Conservation (phyloP, 2,888 invertebrate genomes). For the Cartodere bifasciata region DNA sequence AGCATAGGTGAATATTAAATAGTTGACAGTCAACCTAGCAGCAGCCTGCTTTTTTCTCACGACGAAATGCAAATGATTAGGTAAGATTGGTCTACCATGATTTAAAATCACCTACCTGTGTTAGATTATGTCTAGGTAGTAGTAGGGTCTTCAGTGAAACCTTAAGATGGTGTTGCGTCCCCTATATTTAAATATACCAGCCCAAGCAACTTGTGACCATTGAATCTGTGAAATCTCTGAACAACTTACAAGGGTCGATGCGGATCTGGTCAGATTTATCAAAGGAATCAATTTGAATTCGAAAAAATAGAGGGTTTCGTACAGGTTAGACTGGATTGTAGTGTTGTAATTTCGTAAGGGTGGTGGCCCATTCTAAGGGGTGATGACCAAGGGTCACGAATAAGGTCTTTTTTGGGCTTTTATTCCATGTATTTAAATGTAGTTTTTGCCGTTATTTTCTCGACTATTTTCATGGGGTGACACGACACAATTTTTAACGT, state of each 20-base stretch:
- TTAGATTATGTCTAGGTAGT: background rate
- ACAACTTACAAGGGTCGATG: slow-evolving; percentile 5
- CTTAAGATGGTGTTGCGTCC: slow-evolving; percentile 7
- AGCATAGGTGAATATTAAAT: slow-evolving; percentile 19
- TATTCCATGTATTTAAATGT: slow-evolving; percentile 7
- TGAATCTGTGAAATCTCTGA: background rate
- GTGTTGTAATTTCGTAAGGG: background rate
- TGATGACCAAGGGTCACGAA: slow-evolving; percentile 16
- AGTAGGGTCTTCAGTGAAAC: slow-evolving; percentile 5
- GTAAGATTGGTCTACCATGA: slow-evolving; percentile 3
- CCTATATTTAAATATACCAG: slow-evolving; percentile 6
- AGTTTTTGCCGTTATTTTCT: slow-evolving; percentile 23
- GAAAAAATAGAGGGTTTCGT: slow-evolving; percentile 13
- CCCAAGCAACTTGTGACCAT: slow-evolving; percentile 2
- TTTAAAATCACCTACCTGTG: slow-evolving; percentile 4
- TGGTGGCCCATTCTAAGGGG: slow-evolving; percentile 10
- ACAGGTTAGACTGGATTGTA: slow-evolving; percentile 7
- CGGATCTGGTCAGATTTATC: slow-evolving; percentile 16
- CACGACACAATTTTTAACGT: slow-evolving; percentile 16
- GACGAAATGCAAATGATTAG: slow-evolving; percentile 10
- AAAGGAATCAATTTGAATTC: slow-evolving; percentile 15
- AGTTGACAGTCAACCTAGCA: slow-evolving; percentile 20
- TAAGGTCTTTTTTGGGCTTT: slow-evolving; percentile 13
- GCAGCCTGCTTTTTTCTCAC: slow-evolving; percentile 30
- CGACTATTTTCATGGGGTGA: slow-evolving; percentile 6